phyloP scores from a whole-genome alignment of 2,113 vertebrate genomes.

The Phoxinus phoxinus region DNA sequence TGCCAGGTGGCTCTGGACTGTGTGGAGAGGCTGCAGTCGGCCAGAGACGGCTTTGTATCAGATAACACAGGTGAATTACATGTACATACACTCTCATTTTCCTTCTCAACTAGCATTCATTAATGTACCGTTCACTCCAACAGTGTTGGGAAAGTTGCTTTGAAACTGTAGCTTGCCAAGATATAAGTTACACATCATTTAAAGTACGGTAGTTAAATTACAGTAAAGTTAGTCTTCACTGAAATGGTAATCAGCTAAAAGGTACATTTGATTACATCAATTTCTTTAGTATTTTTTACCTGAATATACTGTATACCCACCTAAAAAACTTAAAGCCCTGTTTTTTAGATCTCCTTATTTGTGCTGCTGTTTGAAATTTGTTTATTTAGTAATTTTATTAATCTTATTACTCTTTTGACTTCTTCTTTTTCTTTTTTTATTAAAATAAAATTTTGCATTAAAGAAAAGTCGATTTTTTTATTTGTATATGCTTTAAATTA shows the following conservation, averaged over 20 bases:
- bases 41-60: slow-evolving; percentile 73
- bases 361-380: no score
- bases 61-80: slow-evolving; percentile 78
- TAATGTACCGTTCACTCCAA: not conserved
- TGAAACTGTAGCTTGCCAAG: not conserved
- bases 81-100: not conserved
- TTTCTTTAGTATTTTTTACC: no score
- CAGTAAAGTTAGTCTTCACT: not conserved
- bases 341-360: no score
- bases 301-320: no score
- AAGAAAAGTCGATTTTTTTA: no score
- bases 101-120: not conserved
- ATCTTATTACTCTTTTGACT: no score
- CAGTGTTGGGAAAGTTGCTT: not conserved
- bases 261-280: not conserved
- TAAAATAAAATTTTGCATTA: no score
- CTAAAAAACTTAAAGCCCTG: no score
- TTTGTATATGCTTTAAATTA: no score
- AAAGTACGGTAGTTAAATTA: slow-evolving; percentile 7
- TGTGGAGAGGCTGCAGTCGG: slow-evolving; percentile 76
- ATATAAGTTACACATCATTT: not conserved
- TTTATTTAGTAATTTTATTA: no score
- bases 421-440: no score
- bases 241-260: not conserved
- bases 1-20: slow-evolving; percentile 80